phyloP scores from a whole-genome alignment of 2,888 invertebrate species.

The Bellardia bayeri region DNA sequence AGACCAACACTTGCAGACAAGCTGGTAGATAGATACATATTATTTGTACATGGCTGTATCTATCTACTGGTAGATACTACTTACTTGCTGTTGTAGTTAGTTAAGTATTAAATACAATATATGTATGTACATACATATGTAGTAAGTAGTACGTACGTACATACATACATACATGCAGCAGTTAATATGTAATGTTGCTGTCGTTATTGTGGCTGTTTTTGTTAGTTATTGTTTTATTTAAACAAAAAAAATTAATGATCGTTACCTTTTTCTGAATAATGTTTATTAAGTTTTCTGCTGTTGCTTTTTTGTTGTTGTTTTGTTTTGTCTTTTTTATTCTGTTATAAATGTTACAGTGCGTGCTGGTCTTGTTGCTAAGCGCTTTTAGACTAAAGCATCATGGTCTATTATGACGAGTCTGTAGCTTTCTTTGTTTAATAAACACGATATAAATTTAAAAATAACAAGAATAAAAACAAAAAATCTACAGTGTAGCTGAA shows the following conservation, averaged over 20 bases:
- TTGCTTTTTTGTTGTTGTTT: neutral
- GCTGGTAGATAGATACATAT: neutral
- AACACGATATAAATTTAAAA: slow-evolving; percentile 38
- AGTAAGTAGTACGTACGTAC: too few relatives aligned
- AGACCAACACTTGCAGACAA: neutral
- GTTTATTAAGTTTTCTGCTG: slow-evolving; percentile 17
- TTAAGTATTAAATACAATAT: too few relatives aligned
- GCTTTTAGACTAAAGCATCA: slow-evolving; percentile 58
- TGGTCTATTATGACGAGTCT: slow-evolving; percentile 64
- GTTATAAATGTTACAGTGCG: slow-evolving; percentile 47
- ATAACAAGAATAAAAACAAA: neutral
- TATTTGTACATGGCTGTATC: neutral
- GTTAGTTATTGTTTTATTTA: slow-evolving; percentile 5
- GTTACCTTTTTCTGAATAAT: slow-evolving; percentile 27
- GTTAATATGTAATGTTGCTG: slow-evolving; percentile 43
- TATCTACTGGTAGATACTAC: neutral
- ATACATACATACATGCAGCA: too few relatives aligned
- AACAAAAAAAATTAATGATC: slow-evolving; percentile 19
- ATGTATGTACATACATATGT: slow-evolving; percentile 14
- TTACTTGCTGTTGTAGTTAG: neutral
- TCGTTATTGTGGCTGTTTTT: slow-evolving; percentile 22
- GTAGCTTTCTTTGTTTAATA: slow-evolving; percentile 66
- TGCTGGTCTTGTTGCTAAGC: slow-evolving; percentile 68
- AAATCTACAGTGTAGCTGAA: slow-evolving; percentile 22
- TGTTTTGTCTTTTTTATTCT: neutral